These are phyloP conservation scores for Nesoenas mayeri DNA, from an alignment of 2,113 vertebrate genomes.

Conservation along the genomic window DNA sequence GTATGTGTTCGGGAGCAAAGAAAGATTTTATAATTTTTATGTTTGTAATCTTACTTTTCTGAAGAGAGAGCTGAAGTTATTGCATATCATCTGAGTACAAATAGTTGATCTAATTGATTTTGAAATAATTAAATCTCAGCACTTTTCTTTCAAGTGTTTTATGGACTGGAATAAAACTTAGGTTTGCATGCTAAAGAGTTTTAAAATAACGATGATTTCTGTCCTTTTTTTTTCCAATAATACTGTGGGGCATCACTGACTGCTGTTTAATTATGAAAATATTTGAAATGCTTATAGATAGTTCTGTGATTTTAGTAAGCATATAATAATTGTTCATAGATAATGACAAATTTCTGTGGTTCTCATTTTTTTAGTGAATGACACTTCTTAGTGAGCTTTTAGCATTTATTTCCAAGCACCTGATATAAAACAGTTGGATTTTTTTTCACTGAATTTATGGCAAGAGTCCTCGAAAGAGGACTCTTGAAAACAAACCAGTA, in stretches of 20 bases:
- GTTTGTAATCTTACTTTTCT: not conserved
- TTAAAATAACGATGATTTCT: not conserved
- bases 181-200: not conserved
- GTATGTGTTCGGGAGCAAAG: not conserved
- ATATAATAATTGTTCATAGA: not conserved
- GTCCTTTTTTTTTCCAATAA: not conserved
- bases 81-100: not conserved
- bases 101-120: not conserved
- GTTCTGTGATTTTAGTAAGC: not conserved
- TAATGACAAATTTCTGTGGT: not conserved
- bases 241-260: fast-evolving
- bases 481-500: not conserved
- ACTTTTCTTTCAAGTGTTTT: not conserved
- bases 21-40: not conserved
- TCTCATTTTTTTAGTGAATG: not conserved
- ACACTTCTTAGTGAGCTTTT: not conserved
- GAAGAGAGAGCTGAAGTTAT: not conserved
- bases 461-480: not conserved
- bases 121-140: not conserved
- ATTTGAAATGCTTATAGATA: not conserved
- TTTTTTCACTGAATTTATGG: not conserved
- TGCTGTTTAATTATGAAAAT: not conserved
- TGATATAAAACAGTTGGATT: not conserved
- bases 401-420: not conserved
- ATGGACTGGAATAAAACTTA: not conserved